phyloP scores from a whole-genome alignment of 2,797 vertebrate species.

The Dromococcyx pavoninus region DNA sequence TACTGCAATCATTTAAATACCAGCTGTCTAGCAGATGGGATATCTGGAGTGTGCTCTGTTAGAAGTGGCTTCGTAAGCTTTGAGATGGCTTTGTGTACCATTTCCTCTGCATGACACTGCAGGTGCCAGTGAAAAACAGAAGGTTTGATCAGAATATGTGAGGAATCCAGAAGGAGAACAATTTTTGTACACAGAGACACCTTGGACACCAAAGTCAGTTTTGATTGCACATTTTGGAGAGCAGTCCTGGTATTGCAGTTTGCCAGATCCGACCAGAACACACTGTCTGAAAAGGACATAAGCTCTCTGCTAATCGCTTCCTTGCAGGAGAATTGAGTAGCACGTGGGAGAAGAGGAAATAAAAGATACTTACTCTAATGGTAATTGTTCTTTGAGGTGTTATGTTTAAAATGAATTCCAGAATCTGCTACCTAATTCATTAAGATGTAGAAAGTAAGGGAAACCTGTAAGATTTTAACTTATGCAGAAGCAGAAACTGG shows the following conservation, averaged over 20 bases:
- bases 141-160: background rate
- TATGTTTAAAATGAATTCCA: background rate
- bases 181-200: background rate
- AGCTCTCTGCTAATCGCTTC: background rate
- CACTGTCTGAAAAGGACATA: background rate
- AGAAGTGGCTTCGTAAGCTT: background rate
- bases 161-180: background rate
- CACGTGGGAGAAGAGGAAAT: background rate
- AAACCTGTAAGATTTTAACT: background rate
- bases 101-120: background rate
- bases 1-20: background rate
- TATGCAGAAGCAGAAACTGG: background rate
- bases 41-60: background rate
- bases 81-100: background rate
- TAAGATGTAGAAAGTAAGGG: background rate
- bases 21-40: background rate
- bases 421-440: background rate
- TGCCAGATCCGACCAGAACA: background rate
- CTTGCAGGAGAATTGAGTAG: background rate
- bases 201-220: background rate
- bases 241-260: background rate
- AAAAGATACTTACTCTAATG: background rate
- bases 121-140: background rate
- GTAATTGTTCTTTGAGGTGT: background rate
- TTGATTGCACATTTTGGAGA: background rate